Evolutionary conservation across 2,888 invertebrate genomes (phyloP), one percentile per base, ranked within the genome.

Genomic region (Cantharis lateralis): DNA sequence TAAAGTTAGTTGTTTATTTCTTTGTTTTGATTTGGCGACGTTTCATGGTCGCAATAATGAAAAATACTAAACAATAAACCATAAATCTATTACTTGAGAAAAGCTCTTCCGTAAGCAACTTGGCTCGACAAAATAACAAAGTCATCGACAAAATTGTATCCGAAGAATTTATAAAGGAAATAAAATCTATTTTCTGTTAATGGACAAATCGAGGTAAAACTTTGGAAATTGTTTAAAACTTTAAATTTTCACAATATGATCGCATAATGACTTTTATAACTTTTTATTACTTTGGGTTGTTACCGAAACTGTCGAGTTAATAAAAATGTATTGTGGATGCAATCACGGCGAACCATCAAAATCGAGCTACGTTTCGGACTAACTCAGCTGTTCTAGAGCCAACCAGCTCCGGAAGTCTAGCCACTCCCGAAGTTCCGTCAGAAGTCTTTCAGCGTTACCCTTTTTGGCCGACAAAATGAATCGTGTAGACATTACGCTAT

Each of bases 1-100:
- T 82, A 81, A 82, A 82, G 77, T 79, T 79, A 73, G 71, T 81
- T 80, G 79, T 78, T 77, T 77, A 80, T 78, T 77, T 80, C 76
- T 78, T 73, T 79, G 73, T 77, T 75, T 75, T 75, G 68, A 73
- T 72, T 77, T 28, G 71, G 64, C 64, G 68, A 26, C 63, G 26
- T 48, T 66, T 69, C 70, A 62, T 26, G 63, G 62, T 18, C 48
- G 61, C 63, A 74, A 72, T 74, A 70, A 77, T 75, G 77, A 77
- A 77, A 77, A 77, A 77, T 77, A 74, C 64, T 74, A 70, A 72
- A 77, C 77, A 77, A 77, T 77, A 77, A 77, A 16, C 70, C 70
- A 77, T 77, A 74, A 74, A 77, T 77, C 74, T 75, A 70, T 74
- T 72, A 77, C 68, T 62, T 9, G 61, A 69, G 72, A 69, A 75